Evolutionary conservation across 2,888 invertebrate genomes (phyloP).

Genomic region (Entomobrya multifasciata): DNA sequence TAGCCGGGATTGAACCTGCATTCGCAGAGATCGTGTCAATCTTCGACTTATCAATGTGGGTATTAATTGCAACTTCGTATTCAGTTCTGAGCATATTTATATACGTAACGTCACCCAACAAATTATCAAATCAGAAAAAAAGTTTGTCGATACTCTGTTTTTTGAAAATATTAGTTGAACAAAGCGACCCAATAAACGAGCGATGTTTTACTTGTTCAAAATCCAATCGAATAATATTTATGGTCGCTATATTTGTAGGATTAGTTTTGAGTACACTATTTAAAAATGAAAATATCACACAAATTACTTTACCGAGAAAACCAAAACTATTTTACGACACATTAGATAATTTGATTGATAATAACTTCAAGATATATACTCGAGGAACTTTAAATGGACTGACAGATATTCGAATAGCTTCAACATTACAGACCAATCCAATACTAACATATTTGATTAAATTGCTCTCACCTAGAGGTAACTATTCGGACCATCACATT

Average conservation of each 20-base stretch:
- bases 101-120: too few relatives aligned
- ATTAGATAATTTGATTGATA: not conserved
- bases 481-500: not conserved
- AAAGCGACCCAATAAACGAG: not conserved
- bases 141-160: too few relatives aligned
- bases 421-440: too few relatives aligned
- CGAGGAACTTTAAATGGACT: not conserved
- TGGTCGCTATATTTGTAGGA: not conserved
- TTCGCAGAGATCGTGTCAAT: not conserved
- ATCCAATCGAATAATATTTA: not conserved
- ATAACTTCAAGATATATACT: not conserved
- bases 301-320: too few relatives aligned
- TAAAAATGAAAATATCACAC: conserved; percentile 10
- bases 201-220: not conserved
- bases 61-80: too few relatives aligned
- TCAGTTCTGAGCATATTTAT: too few relatives aligned
- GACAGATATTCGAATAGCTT: too few relatives aligned
- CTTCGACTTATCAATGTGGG: not conserved
- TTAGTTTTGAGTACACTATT: not conserved
- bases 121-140: too few relatives aligned
- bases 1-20: not conserved
- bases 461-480: not conserved
- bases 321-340: conserved; percentile 10
- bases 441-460: not conserved
- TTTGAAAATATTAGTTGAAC: not conserved